Evolutionary conservation across 2,797 vertebrate species (phyloP).

Genomic region (Falco concolor): DNA sequence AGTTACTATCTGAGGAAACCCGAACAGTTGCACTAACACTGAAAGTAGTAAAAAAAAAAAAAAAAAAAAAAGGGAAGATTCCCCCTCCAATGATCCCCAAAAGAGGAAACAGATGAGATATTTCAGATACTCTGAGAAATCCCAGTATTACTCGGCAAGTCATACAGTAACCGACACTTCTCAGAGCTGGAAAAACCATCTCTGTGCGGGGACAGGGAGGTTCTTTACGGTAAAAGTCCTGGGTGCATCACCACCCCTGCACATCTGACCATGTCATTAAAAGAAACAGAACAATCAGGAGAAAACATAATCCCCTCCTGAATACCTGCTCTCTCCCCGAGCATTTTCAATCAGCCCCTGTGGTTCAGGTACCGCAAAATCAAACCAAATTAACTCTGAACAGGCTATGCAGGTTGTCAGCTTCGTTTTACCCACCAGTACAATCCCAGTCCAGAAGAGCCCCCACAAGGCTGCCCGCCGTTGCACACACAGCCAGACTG

Average conservation of each 20-base stretch:
- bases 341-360: neutral
- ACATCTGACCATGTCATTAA: neutral
- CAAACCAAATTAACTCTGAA: neutral
- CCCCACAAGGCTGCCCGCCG: neutral
- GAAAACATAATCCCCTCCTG: neutral
- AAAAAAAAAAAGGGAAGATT: neutral
- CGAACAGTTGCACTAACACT: neutral
- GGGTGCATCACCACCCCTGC: neutral
- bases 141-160: neutral
- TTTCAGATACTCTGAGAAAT: constrained; percentile 8
- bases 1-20: neutral
- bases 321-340: neutral
- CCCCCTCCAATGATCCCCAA: neutral
- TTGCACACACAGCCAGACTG: neutral
- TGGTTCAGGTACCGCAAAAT: neutral
- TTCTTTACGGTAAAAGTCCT: neutral
- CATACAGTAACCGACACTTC: neutral
- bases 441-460: neutral
- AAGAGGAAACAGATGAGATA: constrained; percentile 32
- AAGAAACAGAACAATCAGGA: neutral
- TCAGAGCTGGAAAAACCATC: neutral
- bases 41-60: neutral
- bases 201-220: neutral
- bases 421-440: neutral
- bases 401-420: neutral